Conservation (phyloP, 1,140 invertebrate species). For the Apis cerana region DNA sequence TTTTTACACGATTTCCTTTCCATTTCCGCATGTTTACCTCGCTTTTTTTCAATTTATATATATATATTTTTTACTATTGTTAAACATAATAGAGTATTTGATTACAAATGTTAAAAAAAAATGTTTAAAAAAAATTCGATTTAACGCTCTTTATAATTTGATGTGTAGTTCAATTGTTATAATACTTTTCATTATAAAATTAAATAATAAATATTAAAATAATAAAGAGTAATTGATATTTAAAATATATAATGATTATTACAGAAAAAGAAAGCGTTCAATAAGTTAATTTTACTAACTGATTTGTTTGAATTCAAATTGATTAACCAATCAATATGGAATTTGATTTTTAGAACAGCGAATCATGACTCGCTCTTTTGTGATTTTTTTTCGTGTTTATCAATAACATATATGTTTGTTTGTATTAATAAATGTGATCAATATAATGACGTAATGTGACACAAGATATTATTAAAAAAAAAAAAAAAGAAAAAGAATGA, state of each 20-base stretch:
- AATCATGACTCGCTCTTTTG: constrained; percentile 39
- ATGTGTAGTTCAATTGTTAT: neutral
- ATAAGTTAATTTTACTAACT: constrained; percentile 33
- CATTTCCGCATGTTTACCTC: constrained; percentile 24
- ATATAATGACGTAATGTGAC: neutral
- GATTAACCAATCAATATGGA: constrained; percentile 35
- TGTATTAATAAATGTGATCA: constrained; percentile 20
- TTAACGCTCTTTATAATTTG: neutral
- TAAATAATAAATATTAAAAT: neutral
- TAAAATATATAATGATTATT: no score
- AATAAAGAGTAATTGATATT: neutral
- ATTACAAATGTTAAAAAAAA: neutral
- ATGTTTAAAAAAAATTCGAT: constrained; percentile 25
- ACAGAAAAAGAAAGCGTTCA: neutral
- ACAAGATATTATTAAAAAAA: neutral
- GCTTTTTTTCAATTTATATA: constrained; percentile 13
- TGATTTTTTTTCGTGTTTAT: constrained; percentile 25
- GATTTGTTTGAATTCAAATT: constrained; percentile 24
- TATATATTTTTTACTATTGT: neutral
- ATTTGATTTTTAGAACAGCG: constrained; percentile 24
- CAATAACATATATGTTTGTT: constrained; percentile 34
- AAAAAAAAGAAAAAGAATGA: neutral
- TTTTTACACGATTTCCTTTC: neutral
- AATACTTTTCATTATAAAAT: neutral
- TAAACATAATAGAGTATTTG: neutral